phyloP scores from a whole-genome alignment of 2,113 vertebrate species.

The Meles meles region DNA sequence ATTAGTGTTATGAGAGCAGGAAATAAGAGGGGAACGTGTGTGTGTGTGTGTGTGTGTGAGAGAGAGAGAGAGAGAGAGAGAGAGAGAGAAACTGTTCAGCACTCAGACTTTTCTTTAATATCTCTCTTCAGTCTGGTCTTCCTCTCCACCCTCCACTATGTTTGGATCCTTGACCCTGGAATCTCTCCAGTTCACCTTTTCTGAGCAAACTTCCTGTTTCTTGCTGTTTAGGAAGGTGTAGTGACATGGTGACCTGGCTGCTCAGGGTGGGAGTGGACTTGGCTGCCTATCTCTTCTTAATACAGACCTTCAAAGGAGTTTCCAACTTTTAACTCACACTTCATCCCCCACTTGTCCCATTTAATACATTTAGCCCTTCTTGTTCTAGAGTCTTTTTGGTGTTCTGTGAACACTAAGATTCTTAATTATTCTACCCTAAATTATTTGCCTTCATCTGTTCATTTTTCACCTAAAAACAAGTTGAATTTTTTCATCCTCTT shows the following conservation, averaged over 20 bases:
- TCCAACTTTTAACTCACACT: neutral
- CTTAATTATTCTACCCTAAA: neutral
- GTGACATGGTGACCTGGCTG: neutral
- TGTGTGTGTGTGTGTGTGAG: neutral
- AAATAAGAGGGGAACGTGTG: neutral
- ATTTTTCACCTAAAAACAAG: neutral
- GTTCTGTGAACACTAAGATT: neutral
- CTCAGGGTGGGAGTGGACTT: no score
- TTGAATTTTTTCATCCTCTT: neutral
- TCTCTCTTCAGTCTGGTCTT: neutral
- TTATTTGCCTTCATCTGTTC: neutral
- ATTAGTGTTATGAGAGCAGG: neutral
- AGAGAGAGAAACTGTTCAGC: neutral
- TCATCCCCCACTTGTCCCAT: neutral
- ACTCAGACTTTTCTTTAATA: neutral
- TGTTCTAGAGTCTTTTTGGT: neutral
- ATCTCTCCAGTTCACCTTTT: neutral
- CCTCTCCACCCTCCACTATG: neutral
- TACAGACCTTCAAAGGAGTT: neutral
- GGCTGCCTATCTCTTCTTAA: neutral
- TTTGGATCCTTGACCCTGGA: neutral
- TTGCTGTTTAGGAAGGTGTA: neutral
- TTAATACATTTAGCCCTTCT: neutral
- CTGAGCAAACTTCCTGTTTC: neutral
- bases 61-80: neutral